Base-by-base conservation (phyloP, 2,797 vertebrate species). In the Labroides dimidiatus region DNA sequence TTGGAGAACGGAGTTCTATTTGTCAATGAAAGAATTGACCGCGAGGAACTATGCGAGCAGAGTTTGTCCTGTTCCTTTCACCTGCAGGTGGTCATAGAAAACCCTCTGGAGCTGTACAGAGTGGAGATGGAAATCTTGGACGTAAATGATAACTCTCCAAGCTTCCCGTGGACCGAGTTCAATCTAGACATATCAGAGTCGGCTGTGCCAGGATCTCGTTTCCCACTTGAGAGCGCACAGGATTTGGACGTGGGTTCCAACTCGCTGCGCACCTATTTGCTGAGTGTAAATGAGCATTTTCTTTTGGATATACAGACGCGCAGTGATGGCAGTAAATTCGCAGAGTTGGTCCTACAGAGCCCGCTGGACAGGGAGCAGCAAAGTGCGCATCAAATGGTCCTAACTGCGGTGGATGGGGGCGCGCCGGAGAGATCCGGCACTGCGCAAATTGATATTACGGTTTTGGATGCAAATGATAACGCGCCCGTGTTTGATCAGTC, bases 401-500 rank as follows among this genome's bases (percentile, higher is more conserved):
- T 98, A 37, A 97, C 96, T 0, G 97, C 96, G 0, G 91, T 96
- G 4, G 97, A 98, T 0, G 96, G 96, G 0, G 97, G 97, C 3
- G 75, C 95, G 7, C 96, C 96, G 0, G 95, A 95, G 77, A 91
- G 95, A 58, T 94, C 95, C 0, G 95, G 96, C 69, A 95, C 94
- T 0, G 95, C 95, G 24, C 86, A 94, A 52, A 92, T 98, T 47
- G 93, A 94, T 0, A 78, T 98, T 64, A 95, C 88, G 0, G 96
- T 98, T 16, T 80, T 97, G 52, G 96, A 99, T 0, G 95, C 95
- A 0, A 98, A 98, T 0, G 96, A 98, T 61, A 98, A 98, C 0
- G 94, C 95, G n/a, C 96, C 97, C 0, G 89, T 92, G 62, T 97
- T 98, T 43, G 96, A 97, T 30, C 95, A 93, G 87, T 89, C 95